Evolutionary conservation across 1,140 invertebrate species (phyloP).

Genomic region (Hirudo medicinalis): DNA sequence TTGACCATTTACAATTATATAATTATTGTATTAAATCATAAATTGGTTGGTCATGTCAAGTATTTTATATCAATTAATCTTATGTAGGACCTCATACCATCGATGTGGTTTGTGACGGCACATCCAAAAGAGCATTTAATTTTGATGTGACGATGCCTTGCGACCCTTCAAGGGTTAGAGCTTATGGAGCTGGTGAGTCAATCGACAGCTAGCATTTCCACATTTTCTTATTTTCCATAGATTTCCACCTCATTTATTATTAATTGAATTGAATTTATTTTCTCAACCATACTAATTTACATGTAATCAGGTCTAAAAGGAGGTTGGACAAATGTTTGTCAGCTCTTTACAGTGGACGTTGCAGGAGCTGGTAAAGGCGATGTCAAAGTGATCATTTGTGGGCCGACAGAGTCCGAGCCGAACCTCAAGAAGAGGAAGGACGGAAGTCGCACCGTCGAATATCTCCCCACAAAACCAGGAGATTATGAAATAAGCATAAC

Average conservation of each 20-base stretch:
- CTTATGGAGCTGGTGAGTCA: slow-evolving; percentile 37
- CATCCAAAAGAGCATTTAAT: no score
- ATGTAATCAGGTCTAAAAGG: slow-evolving; percentile 33
- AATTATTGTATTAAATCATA: no score
- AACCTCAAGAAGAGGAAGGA: slow-evolving; percentile 73
- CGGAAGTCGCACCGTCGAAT: slow-evolving; percentile 72
- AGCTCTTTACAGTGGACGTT: slow-evolving; percentile 53
- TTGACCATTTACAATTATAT: no score
- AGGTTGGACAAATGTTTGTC: slow-evolving; percentile 33
- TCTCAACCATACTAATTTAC: slow-evolving; percentile 48
- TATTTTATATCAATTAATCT: no score
- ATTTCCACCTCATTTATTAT: slow-evolving; percentile 3
- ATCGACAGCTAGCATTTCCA: slow-evolving; percentile 50
- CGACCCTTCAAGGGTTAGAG: slow-evolving; percentile 51
- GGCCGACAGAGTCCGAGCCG: slow-evolving; percentile 71
- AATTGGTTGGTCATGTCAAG: no score
- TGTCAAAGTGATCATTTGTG: slow-evolving; percentile 64
- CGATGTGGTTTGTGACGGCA: no score
- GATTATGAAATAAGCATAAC: slow-evolving; percentile 86
- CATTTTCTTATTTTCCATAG: slow-evolving; percentile 18
- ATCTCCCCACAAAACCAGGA: slow-evolving; percentile 82
- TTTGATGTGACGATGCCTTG: slow-evolving; percentile 64
- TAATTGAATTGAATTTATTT: not conserved
- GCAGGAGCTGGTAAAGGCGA: slow-evolving; percentile 69
- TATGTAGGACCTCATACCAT: no score